Percentiles rank a stretch among this genome's conserved stretches.
These are phyloP conservation scores for Catharus fuscescens DNA, from an alignment of 2,113 vertebrate species.

Conservation along the genomic window DNA sequence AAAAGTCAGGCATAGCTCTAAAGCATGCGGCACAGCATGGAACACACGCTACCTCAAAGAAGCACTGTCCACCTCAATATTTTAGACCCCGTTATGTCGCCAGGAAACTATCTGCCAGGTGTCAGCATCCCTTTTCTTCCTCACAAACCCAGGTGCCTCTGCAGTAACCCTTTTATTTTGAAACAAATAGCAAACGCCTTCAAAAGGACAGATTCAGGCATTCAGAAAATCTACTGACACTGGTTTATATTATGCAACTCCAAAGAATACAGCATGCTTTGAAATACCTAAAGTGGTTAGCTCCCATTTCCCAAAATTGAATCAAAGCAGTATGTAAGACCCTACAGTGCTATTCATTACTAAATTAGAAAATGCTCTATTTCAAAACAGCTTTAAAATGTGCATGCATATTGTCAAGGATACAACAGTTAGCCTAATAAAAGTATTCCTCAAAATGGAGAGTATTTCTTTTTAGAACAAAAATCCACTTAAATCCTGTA, in stretches of 20 bases:
- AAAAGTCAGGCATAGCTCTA: conserved; percentile 61
- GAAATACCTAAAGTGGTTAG: background rate
- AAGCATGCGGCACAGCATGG: conserved; percentile 44
- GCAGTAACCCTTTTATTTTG: background rate
- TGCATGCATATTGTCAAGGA: background rate
- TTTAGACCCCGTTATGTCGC: conserved; percentile 49
- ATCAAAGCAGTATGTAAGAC: background rate
- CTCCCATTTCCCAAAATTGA: conserved; percentile 3
- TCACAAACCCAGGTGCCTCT: background rate
- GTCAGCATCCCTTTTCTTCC: conserved; percentile 47
- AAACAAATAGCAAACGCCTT: conserved; percentile 3
- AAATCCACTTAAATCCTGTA: background rate
- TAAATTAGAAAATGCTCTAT: conserved; percentile 1
- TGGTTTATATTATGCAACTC: background rate
- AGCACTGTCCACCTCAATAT: conserved; percentile 51
- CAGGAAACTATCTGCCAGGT: conserved; percentile 49
- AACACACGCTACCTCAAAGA: conserved; percentile 37
- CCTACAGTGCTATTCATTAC: conserved; percentile 1
- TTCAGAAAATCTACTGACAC: background rate
- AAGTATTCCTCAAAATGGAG: background rate
- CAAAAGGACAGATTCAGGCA: background rate
- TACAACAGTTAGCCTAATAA: background rate
- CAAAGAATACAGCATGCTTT: background rate
- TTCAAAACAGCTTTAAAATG: background rate
- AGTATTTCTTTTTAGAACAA: background rate